Evolutionary conservation across 2,113 vertebrate genomes (phyloP).

Genomic region (Myotis lucifugus): DNA sequence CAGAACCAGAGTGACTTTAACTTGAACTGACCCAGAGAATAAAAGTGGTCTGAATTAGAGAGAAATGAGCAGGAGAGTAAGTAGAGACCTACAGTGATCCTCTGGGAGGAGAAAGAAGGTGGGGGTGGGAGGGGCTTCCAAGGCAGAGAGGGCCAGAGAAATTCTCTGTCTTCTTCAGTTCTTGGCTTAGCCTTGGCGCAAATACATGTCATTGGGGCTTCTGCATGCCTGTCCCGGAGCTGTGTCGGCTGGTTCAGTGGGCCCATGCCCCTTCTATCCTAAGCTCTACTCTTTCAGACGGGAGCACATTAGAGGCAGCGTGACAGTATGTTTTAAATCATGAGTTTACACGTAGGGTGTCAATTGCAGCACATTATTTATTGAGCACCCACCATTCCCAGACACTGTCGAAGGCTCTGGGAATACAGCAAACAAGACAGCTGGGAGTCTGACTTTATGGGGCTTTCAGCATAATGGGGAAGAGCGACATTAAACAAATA

Average conservation of each 20-base stretch:
- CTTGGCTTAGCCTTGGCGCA: neutral
- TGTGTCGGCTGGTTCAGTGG: neutral
- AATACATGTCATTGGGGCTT: neutral
- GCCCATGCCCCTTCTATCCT: neutral
- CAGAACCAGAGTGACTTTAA: conserved; percentile 36
- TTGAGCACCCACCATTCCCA: neutral
- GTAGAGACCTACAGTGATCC: neutral
- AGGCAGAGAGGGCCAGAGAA: neutral
- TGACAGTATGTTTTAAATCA: neutral
- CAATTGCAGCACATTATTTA: conserved; percentile 22
- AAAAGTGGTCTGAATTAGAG: conserved; percentile 28
- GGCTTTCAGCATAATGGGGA: conserved; percentile 30
- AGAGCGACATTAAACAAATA: conserved; percentile 48
- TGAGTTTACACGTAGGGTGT: neutral
- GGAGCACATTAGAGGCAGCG: neutral
- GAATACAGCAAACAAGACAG: conserved; percentile 29
- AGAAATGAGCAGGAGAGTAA: neutral
- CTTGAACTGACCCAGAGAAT: conserved; percentile 46
- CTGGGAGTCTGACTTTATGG: conserved; percentile 51
- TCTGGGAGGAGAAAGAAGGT: neutral
- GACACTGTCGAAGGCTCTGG: neutral
- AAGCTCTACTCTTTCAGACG: neutral
- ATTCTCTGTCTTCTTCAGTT: neutral
- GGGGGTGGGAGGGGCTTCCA: neutral
- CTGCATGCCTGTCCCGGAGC: fast-evolving